Conservation (phyloP, 2,797 vertebrate genomes). For the Semaprochilodus insignis region DNA sequence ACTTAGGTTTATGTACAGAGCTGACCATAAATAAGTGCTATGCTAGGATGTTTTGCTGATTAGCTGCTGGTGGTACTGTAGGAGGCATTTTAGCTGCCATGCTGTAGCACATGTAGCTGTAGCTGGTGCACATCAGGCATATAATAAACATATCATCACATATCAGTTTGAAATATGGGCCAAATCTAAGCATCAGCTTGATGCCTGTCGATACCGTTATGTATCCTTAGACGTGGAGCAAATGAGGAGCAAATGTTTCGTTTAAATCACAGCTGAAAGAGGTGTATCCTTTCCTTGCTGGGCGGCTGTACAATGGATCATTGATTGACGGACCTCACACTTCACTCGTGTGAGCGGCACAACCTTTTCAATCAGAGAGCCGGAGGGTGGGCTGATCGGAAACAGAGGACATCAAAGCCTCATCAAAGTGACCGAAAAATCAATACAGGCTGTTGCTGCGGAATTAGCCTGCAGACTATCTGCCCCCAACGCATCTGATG, state of each 20-base stretch:
- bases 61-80: no score
- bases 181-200: no score
- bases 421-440: constrained; percentile 18
- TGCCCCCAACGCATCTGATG: not conserved
- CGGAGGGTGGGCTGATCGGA: constrained; percentile 12
- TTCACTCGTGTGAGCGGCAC: not conserved
- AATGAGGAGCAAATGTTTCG: not conserved
- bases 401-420: constrained; percentile 32
- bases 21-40: no score
- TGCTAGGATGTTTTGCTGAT: no score
- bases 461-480: constrained; percentile 8
- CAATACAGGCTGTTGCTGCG: constrained; percentile 19
- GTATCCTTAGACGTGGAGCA: no score
- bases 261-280: not conserved
- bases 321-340: not conserved
- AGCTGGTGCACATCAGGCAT: no score
- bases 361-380: constrained; percentile 8
- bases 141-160: no score
- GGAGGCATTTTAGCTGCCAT: no score
- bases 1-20: no score
- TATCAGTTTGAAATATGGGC: no score
- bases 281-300: not conserved
- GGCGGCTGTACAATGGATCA: not conserved
- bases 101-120: no score
- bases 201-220: no score